Evolutionary conservation across 2,888 invertebrate genomes (phyloP).

Genomic region (Luperina testacea): DNA sequence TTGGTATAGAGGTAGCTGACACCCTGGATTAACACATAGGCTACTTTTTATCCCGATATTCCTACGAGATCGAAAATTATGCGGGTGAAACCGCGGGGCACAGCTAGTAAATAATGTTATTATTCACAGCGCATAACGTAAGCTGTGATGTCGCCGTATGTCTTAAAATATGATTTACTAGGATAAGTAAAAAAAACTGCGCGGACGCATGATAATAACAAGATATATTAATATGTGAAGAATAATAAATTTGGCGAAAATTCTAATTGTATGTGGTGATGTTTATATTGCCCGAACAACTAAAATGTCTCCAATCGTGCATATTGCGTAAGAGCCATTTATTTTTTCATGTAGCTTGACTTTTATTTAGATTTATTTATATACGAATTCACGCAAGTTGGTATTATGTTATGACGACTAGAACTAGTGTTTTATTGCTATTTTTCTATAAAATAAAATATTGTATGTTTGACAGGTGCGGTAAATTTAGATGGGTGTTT

Average conservation of each 20-base stretch:
- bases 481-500: background rate
- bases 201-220: slow-evolving; percentile 52
- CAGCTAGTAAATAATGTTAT: no score
- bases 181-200: slow-evolving; percentile 48
- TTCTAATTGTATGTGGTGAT: slow-evolving; percentile 74
- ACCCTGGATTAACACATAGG: no score
- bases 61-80: no score
- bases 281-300: slow-evolving; percentile 74
- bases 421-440: slow-evolving; percentile 61
- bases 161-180: slow-evolving; percentile 41
- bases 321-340: slow-evolving; percentile 76
- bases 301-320: slow-evolving; percentile 73
- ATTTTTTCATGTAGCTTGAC: slow-evolving; percentile 71
- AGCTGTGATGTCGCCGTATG: slow-evolving; percentile 10
- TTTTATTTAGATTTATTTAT: slow-evolving; percentile 77
- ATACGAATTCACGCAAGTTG: slow-evolving; percentile 67
- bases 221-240: slow-evolving; percentile 57
- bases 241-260: slow-evolving; percentile 71
- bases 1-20: no score
- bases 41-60: no score
- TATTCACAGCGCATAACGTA: slow-evolving; percentile 10
- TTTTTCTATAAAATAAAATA: slow-evolving; percentile 49
- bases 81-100: no score
- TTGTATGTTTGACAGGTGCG: slow-evolving; percentile 12
- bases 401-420: slow-evolving; percentile 67